These are phyloP conservation scores for Cisticola juncidis DNA, from an alignment of 2,113 vertebrate species.

Conservation along the genomic window DNA sequence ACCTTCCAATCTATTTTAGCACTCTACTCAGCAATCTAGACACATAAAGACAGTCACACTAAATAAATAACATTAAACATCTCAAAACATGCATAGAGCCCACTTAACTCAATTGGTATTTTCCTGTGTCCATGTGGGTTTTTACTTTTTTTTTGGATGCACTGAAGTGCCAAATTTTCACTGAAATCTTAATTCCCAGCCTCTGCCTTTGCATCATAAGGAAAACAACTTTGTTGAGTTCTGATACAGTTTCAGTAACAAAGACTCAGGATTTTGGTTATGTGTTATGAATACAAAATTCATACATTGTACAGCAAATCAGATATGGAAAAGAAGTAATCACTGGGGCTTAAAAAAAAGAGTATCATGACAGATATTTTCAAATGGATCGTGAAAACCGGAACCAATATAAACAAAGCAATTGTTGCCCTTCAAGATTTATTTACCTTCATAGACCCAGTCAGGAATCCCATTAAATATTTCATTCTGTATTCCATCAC, in stretches of 20 bases:
- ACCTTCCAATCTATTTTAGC: neutral
- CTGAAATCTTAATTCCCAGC: neutral
- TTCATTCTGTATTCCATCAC: conserved; percentile 85
- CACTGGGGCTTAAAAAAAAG: neutral
- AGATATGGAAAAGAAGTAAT: neutral
- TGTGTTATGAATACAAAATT: neutral
- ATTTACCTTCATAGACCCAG: conserved; percentile 95
- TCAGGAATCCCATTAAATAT: conserved; percentile 95
- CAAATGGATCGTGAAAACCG: neutral
- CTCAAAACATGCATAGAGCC: neutral
- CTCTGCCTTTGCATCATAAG: neutral
- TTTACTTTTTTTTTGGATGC: neutral
- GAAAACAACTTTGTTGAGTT: neutral
- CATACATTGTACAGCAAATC: neutral
- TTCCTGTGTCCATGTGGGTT: neutral
- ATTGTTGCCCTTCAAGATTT: neutral
- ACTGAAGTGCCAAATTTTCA: neutral
- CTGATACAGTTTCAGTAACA: neutral
- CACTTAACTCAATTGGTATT: neutral
- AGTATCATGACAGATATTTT: neutral
- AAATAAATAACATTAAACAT: neutral
- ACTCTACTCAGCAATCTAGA: neutral
- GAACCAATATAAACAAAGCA: neutral
- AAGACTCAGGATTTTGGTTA: neutral
- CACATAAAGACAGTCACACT: neutral